Percentiles rank a stretch among this genome's conserved stretches.
These are phyloP conservation scores for Oceanodroma tethys DNA, from an alignment of 2,113 vertebrate genomes.

Conservation along the genomic window DNA sequence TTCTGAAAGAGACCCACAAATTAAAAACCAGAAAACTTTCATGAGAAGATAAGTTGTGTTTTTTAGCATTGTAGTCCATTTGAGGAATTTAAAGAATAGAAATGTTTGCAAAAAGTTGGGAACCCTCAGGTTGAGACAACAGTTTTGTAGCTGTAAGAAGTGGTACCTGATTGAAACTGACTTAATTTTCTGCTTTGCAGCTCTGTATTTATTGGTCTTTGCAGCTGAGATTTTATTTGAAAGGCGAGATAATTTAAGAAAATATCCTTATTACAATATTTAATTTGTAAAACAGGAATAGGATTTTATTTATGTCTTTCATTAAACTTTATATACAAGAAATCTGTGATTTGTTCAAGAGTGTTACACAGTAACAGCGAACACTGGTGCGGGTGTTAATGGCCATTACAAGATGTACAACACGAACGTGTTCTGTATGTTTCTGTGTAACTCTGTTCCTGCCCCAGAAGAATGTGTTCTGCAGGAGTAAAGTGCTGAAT, in stretches of 20 bases:
- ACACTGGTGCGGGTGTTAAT: background rate
- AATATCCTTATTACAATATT: background rate
- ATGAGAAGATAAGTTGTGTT: background rate
- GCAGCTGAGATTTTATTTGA: background rate
- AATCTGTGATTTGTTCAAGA: background rate
- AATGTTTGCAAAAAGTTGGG: background rate
- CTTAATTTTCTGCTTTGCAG: background rate
- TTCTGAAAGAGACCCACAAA: background rate
- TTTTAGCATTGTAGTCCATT: background rate
- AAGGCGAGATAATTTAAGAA: background rate
- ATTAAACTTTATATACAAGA: background rate
- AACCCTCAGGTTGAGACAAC: background rate
- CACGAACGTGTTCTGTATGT: accelerated
- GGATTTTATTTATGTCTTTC: background rate
- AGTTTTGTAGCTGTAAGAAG: background rate
- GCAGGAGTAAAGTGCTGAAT: background rate
- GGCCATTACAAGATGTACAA: accelerated
- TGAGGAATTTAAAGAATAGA: background rate
- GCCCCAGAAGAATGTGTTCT: background rate
- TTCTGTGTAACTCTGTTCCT: background rate
- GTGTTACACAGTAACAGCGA: background rate
- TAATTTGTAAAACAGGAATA: background rate
- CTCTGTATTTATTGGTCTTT: background rate
- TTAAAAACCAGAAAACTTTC: background rate
- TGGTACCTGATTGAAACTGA: background rate